These are phyloP conservation scores for Naso thynnoides DNA, from an alignment of 2,797 vertebrate genomes.

Conservation along the genomic window DNA sequence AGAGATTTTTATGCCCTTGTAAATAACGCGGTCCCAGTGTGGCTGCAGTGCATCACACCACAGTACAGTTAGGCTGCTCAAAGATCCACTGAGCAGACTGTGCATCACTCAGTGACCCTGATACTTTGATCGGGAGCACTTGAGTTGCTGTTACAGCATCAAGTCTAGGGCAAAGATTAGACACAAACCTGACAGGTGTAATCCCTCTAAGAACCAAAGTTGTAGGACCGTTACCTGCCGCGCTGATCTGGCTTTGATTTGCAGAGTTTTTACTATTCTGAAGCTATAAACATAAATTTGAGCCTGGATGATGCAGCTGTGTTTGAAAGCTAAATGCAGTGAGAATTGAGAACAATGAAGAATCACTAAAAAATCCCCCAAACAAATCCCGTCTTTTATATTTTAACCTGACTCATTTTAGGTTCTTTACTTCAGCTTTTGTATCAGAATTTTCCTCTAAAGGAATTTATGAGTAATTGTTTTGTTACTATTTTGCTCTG, in stretches of 20 bases:
- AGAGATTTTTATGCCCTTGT: not conserved
- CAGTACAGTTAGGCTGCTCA: not conserved
- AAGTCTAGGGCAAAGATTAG: slow-evolving; percentile 42
- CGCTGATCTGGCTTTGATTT: not conserved
- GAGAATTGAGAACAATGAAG: not conserved
- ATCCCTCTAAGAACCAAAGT: slow-evolving; percentile 27
- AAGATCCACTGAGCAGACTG: not conserved
- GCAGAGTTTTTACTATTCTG: not conserved
- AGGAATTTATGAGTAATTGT: not conserved
- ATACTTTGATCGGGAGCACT: slow-evolving; percentile 33
- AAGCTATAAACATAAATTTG: not conserved
- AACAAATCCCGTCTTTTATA: no score
- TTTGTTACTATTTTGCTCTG: not conserved
- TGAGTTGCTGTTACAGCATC: slow-evolving; percentile 30
- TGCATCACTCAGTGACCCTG: slow-evolving; percentile 19
- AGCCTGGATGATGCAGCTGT: not conserved
- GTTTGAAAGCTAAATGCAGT: no score
- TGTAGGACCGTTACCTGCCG: slow-evolving; percentile 7
- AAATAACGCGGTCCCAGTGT: not conserved
- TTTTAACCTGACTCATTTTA: not conserved
- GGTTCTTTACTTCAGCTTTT: not conserved
- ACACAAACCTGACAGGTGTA: slow-evolving; percentile 29
- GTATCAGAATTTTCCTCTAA: not conserved
- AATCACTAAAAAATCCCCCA: not conserved
- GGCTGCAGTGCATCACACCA: not conserved